Base-by-base conservation (phyloP, 53 echinoderm and acorn worm species). In the Hippasteria phrygiana region DNA sequence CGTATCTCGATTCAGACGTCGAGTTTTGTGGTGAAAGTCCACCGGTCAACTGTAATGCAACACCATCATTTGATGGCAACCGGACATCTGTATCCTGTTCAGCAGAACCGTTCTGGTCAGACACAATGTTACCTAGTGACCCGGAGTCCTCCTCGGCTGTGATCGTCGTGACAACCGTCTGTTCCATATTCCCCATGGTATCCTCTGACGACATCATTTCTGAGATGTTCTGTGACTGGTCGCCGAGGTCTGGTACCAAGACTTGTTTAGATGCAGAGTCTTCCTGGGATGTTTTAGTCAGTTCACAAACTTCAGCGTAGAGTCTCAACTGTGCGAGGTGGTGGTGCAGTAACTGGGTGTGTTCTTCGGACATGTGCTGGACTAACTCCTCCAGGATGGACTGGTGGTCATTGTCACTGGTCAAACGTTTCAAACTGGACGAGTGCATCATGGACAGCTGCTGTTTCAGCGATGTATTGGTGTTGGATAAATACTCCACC, bases 391-490 rank as follows among this genome's bases (percentile, higher is more conserved):
- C 53, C 36, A 91, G 51, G 17, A 85, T 85, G 24, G 76, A 31
- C 75, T 75, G 86, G 18, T 73, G 73, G 38, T 78, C 89, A 32
- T 28, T 50, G 77, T 86, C 86, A 9, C 43, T 40, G 59, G 91
- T 73, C 39, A 91, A 39, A 18, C 75, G 91, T 47, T 91, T 66
- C 24, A 85, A 14, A 28, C 84, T 91, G 55, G 91, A 59, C 56
- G 84, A 36, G 27, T 85, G 91, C 45, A 85, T 26, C 32, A 54
- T 33, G 6, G 73, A 40, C 37, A 91, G 48, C 64, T 86, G 86
- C 50, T 91, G 91, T 34, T 91, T 83, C 29, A 91, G 51, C 13
- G 62, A 31, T 75, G 91, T n/a, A 64, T 91, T 91, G 5, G 86
- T 55, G 37, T 65, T 86, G 56, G 75, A 43, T 5, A 91, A 39